Base-by-base conservation (phyloP, 2,113 vertebrate genomes). In the Takifugu bimaculatus region DNA sequence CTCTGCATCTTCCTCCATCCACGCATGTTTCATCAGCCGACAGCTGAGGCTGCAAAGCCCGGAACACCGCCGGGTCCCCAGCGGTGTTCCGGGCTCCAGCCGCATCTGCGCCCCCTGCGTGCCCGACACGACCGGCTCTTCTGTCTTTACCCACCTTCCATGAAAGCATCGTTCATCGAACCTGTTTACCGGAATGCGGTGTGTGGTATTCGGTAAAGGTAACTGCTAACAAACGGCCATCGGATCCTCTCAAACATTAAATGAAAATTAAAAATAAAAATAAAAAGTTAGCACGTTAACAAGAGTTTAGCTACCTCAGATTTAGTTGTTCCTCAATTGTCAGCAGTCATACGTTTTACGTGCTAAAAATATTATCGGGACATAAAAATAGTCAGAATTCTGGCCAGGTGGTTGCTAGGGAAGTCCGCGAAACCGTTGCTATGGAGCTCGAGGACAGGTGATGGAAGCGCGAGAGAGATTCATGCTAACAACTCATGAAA, bases 1-100 rank as follows among this genome's bases (percentile, higher is more conserved):
- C 58, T 74, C 58, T 32, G 28, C 7, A 54, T 13, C 68, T 77
- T 82, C 82, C 69, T 75, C 78, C 62, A 70, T 47, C 13, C 13
- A 32, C 62, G 47, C 42, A 45, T 26, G 63, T 55, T 68, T 68
- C 28, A 20, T 20, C 20, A 20, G 20, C 20, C 20, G 20, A 20
- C 20, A 70, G 45, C 67, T 56, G 52, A 51, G 6, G 51, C 26
- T 53, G 51, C 50, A 39, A 39, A 39, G 7, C 35, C 35, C 26
- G 65, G 53, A 67, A 2, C 35, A 62, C 68, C 54, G 49, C 50
- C 26, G 43, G 26, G 65, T 57, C 28, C 28, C 53, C 54, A 42
- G 60, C 74, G 63, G 58, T 56, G 65, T 39, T 60, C 51, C 13
- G 15, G 14, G 45, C 27, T 44, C 55, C 70, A 6, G 4, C 67